Base-by-base conservation (phyloP, 64 coral and sea anemone genomes). In the Platygyra sinensis region DNA sequence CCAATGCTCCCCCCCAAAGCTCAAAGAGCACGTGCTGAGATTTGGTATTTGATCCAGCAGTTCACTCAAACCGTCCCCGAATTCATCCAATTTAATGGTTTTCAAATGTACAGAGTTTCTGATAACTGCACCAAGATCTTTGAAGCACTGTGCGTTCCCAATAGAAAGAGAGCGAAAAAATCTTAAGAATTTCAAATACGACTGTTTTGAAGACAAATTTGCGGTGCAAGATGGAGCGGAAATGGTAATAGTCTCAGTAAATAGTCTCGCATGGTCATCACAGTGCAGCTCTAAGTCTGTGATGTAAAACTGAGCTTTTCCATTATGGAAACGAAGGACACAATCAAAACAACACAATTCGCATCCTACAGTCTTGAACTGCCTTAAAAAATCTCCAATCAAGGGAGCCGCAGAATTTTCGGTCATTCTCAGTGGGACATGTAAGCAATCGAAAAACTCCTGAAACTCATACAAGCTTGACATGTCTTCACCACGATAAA, bases 91-190 rank as follows among this genome's bases (percentile, higher is more conserved):
- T 15, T 15, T 3, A 74, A 74, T 74, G 0, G 0, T 2, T n/a
- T 54, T 12, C 51, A 79, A 55, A 79, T 79, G 24, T 24, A 25
- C 25, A 27, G 50, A 79, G 0, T 3, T 79, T 55, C 22, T 79
- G n/a, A 79, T 14, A 1, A 59, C 11, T 24, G 51, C 51, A 52
- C n/a, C 46, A 79, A 59, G 13, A 57, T 59, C 12, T 57, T 79
- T 79, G 17, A 28, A 1, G 3, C 7, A 15, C 29, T 36, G 33
- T 36, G 33, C 1, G 33, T 15, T 30, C 13, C 5, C 10, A 25
- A 2, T 0, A 11, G 0, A 1, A 15, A 57, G 0, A 57, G 2
- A 57, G 0, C 3, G 0, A 9, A 79, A 18, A 30, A 0, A 60
- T 60, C 18, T 79, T 57, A 79, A 57, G 76, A 79, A 14, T 5